These are phyloP conservation scores for Oreochromis tanganicae DNA, from an alignment of 2,113 vertebrate species.

Conservation along the genomic window DNA sequence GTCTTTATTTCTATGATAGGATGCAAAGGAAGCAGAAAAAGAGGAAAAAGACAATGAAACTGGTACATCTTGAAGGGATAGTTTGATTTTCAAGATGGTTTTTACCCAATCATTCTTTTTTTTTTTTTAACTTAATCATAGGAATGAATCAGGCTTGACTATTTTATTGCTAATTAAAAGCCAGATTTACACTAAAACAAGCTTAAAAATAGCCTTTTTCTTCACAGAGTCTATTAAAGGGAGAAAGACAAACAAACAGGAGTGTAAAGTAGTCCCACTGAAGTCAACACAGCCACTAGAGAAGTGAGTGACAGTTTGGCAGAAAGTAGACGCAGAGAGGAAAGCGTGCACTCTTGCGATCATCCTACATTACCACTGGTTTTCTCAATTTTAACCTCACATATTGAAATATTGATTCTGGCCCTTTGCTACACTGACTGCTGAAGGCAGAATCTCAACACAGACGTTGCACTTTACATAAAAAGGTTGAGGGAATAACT, in stretches of 20 bases:
- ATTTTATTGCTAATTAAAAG: background rate
- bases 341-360: slow-evolving; percentile 14
- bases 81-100: background rate
- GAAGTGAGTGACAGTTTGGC: slow-evolving; percentile 23
- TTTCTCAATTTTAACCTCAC: slow-evolving; percentile 31
- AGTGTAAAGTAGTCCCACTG: slow-evolving; percentile 24
- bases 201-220: background rate
- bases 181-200: background rate
- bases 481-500: background rate
- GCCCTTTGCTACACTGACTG: slow-evolving; percentile 17
- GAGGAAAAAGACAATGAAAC: slow-evolving; percentile 19
- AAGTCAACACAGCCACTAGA: slow-evolving; percentile 17
- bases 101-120: background rate
- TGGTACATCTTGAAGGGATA: background rate
- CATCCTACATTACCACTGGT: slow-evolving; percentile 20
- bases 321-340: slow-evolving; percentile 8
- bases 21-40: slow-evolving; percentile 64
- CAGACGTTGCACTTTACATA: background rate
- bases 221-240: background rate
- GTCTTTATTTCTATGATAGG: slow-evolving; percentile 97
- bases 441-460: slow-evolving; percentile 24
- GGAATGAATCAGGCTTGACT: background rate
- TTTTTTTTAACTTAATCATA: background rate
- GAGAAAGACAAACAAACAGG: background rate
- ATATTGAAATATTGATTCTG: slow-evolving; percentile 53